Evolutionary conservation across 1,140 invertebrate genomes (phyloP), one percentile per base, ranked within the genome.

Genomic region (Hypsibius dujardini): DNA sequence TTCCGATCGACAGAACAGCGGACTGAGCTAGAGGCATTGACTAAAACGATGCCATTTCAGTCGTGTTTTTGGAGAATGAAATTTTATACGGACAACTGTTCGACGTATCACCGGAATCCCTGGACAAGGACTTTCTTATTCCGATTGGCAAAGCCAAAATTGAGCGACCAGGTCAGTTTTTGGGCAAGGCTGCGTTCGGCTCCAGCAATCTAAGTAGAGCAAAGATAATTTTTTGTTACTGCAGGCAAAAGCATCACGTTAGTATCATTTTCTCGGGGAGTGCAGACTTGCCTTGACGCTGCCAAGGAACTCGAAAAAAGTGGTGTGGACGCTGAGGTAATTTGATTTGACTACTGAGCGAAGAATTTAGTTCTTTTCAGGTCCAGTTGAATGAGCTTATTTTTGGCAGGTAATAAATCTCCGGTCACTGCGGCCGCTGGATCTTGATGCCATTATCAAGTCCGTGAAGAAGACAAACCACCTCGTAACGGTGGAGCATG

Each of bases 81-180:
- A 83, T 98, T 60, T 79, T 98, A 59, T 98, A 99, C 79, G 95
- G 95, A 76, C 80, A 85, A 56, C 82, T 86, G 73, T 98, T 92
- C 83, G 89, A 92, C 2, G 87, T 98, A 80, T 87, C 88, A 0
- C 92, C 96, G 76, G 89, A 97, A 77, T 90, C 88, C 1, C 77
- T 94, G 70, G 87, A 87, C 2, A 87, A 89, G 73, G 91, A 99
- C 76, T 99, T 98, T 79, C 77, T 96, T 0, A 62, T 98, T 47
- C 95, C 95, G 1, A 92, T 99, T 77, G 96, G 88, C 70, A 96
- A 98, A 81, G 92, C 92, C 0, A 97, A 97, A 81, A 86, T 98
- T 73, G 92, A 95, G 82, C 83, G 87, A 72, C 80, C 81, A 69
- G 94, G 85, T 82, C 1, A 3, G 1, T 71, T 1, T 50, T 71